Base-by-base conservation (phyloP, 2,888 invertebrate genomes). In the Agrotis clavis region DNA sequence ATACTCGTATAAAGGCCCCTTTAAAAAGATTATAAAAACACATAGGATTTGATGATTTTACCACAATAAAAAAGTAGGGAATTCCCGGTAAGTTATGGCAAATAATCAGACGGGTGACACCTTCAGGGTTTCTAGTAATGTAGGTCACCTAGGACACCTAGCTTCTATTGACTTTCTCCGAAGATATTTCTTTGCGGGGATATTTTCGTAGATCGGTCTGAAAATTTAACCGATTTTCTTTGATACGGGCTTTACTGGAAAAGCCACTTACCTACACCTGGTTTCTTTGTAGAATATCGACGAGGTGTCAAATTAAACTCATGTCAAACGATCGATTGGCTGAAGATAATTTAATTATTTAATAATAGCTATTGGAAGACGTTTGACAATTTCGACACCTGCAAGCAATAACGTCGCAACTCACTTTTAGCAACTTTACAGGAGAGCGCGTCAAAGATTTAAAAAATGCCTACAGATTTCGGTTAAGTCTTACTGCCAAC, bases 61-160 rank as follows among this genome's bases (percentile, higher is more conserved):
- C 35, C 7, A 35, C 7, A 7, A 1, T 35, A 35, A 35, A 35
- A 25, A 35, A 41, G 18, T 13, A 25, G 5, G 7, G 50, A 67
- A 53, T 59, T 11, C 6, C 47, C 14, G 35, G 11, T 25, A 9
- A 48, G 2, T 21, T 48, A 57, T 35, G 57, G 18, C 57, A 47
- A 35, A 50, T 50, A 76, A 57, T 59, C n/a, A 57, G 11, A 47
- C 30, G 51, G n/a, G 25, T 14, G 35, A 5, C 19, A 50, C 18
- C 41, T 51, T 25, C 50, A 2, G 19, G 7, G 16, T 51, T n/a
- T 30, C n/a, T 35, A 18, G 48, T 0, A 19, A 51, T 25, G 19
- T 67, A 67, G 57, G 77, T 51, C 57, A 51, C 47, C 45, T 67
- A 67, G 57, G 77, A 47, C 57, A 51, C 47, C 45, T 50, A 45